A percentile compares a stretch with the other conserved stretches of the same genome.
These are phyloP conservation scores for Sterrhoptilus dennistouni DNA, from an alignment of 2,113 vertebrate genomes.

Conservation along the genomic window DNA sequence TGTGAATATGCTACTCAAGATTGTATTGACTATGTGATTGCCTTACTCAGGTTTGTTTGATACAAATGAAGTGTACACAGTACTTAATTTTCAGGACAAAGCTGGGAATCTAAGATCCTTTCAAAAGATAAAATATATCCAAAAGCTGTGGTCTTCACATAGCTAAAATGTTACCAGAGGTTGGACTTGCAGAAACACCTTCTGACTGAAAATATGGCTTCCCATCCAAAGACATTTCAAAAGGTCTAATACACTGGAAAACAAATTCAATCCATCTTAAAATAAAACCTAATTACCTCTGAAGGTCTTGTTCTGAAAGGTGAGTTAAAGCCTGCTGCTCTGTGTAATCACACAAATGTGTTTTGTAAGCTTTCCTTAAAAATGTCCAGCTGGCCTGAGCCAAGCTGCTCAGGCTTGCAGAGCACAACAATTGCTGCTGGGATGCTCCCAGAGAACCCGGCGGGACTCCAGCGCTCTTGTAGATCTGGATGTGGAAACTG, in stretches of 20 bases:
- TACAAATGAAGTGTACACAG: background rate
- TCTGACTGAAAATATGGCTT: background rate
- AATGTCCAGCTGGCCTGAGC: background rate
- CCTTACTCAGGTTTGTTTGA: background rate
- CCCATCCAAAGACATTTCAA: background rate
- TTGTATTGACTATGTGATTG: background rate
- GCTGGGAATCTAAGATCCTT: background rate
- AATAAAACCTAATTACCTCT: background rate
- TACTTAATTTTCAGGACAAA: background rate
- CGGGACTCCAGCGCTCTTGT: accelerated
- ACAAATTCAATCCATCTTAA: background rate
- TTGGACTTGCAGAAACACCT: background rate
- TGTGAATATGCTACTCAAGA: background rate
- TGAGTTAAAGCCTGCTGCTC: background rate
- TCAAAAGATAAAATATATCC: background rate
- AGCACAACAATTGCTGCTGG: accelerated
- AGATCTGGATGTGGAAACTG: background rate
- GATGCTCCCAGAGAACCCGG: accelerated
- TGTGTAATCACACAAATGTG: background rate
- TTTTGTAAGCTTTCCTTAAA: background rate
- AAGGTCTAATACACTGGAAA: background rate
- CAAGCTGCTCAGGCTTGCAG: accelerated
- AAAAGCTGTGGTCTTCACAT: background rate
- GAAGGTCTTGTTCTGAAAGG: background rate
- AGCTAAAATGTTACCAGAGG: background rate